Evolutionary conservation across 2,113 vertebrate genomes (phyloP), one percentile per base, ranked within the genome.

Genomic region (Xiphophorus maculatus): DNA sequence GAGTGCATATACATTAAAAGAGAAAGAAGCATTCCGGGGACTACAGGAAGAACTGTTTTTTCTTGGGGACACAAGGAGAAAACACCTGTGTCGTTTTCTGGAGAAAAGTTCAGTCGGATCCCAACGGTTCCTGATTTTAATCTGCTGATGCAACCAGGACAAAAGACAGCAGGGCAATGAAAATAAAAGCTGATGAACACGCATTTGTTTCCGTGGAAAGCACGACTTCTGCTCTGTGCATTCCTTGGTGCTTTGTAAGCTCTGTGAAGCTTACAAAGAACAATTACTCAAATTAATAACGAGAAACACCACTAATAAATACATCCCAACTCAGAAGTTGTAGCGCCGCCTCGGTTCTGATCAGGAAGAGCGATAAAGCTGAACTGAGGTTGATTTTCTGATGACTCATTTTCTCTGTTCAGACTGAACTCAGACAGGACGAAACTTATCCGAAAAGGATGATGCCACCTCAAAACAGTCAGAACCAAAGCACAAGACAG

Each of bases 21-120:
- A 64, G 63, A 64, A 35, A 72, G 29, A 32, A 32, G 63, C 65
- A n/a, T 66, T 80, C 76, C 33, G 14, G 77, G 79, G 78, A 79
- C 51, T 66, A 22, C 35, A 76, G 63, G 84, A 63, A 81, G 80
- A 67, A 73, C 74, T 51, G 48, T 69, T 87, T 80, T 76, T 85
- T 64, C 74, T 75, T 78, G 37, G 71, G 73, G 81, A 70, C 2
- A 71, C 88, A 87, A 28, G 27, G 27, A 28, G 28, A 28, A 28
- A 28, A 28, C 28, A 28, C 28, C 28, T 28, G 28, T 83, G 67
- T 15, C 22, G 48, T 66, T 71, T 69, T 58, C 51, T 58, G 25
- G 51, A 65, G 42, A 58, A 61, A 71, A 54, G 71, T 10, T 61
- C 25, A 48, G 61, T 35, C 8, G 37, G 44, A 54, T 42, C 15